phyloP scores from a whole-genome alignment of 2,113 vertebrate genomes.

The Eupsittula cactorum region DNA sequence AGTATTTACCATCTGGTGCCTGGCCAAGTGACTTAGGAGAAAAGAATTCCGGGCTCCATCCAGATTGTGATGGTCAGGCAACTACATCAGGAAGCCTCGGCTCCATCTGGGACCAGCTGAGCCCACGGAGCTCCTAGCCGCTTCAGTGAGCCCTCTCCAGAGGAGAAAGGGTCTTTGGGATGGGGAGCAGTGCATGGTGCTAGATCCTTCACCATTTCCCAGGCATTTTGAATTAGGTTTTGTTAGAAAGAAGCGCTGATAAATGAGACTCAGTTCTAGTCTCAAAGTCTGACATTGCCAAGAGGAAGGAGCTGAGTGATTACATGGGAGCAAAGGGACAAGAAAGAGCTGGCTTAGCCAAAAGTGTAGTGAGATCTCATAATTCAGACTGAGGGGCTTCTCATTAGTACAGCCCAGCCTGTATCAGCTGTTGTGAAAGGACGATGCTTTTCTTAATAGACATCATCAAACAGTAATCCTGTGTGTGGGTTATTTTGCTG shows the following conservation, averaged over 20 bases:
- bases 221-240: not conserved
- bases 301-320: not conserved
- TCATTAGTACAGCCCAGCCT: not conserved
- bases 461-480: not conserved
- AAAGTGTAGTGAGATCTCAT: not conserved
- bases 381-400: not conserved
- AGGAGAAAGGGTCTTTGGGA: not conserved
- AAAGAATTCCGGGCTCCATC: constrained; percentile 64
- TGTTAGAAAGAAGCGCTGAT: not conserved
- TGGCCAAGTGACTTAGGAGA: constrained; percentile 62
- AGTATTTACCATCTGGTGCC: constrained; percentile 63
- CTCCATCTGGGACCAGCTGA: constrained; percentile 17
- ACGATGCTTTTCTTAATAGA: not conserved
- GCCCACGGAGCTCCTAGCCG: not conserved
- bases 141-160: not conserved
- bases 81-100: not conserved
- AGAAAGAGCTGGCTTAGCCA: not conserved
- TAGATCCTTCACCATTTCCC: not conserved
- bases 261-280: not conserved
- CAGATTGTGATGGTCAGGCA: constrained; percentile 58
- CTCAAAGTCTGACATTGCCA: not conserved
- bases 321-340: not conserved
- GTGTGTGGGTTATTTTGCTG: not conserved
- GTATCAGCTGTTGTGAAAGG: not conserved
- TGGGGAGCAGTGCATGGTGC: rapidly evolving